Evolutionary conservation across 2,113 vertebrate species (phyloP).

Genomic region (Micromys minutus): DNA sequence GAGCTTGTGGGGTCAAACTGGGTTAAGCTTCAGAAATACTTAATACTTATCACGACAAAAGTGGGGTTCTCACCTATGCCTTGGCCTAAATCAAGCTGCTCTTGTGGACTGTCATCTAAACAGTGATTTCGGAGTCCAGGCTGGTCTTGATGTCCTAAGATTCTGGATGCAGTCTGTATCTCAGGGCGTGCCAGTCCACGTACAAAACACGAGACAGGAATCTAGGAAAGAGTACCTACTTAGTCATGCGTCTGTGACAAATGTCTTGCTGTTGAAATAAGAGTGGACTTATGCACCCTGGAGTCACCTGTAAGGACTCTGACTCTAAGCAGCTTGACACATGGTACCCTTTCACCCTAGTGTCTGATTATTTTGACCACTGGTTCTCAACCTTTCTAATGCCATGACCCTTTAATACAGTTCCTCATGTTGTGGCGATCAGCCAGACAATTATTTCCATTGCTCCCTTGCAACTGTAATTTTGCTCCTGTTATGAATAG

Average conservation of each 20-base stretch:
- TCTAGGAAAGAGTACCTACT: neutral
- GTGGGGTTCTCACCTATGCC: neutral
- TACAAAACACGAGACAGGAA: neutral
- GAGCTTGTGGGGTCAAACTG: neutral
- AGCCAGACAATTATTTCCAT: too few species aligned
- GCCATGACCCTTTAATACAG: neutral
- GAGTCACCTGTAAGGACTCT: neutral
- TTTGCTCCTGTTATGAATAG: neutral
- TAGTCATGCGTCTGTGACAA: too few species aligned
- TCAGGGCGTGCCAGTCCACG: neutral
- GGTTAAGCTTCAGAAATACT: slow-evolving; percentile 8
- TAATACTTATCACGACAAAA: neutral
- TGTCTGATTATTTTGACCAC: neutral
- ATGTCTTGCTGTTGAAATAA: neutral
- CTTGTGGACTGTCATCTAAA: neutral
- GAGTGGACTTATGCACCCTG: neutral
- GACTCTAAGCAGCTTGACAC: neutral
- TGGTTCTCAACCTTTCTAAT: neutral
- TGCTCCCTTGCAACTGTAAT: neutral
- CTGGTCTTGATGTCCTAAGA: neutral
- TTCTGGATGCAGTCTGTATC: neutral
- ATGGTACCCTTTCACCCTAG: neutral
- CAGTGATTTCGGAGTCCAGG: neutral
- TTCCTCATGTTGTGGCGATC: too few species aligned
- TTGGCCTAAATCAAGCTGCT: neutral